Base-by-base conservation (phyloP, 2,888 invertebrate genomes). In the Corythucha ciliata region DNA sequence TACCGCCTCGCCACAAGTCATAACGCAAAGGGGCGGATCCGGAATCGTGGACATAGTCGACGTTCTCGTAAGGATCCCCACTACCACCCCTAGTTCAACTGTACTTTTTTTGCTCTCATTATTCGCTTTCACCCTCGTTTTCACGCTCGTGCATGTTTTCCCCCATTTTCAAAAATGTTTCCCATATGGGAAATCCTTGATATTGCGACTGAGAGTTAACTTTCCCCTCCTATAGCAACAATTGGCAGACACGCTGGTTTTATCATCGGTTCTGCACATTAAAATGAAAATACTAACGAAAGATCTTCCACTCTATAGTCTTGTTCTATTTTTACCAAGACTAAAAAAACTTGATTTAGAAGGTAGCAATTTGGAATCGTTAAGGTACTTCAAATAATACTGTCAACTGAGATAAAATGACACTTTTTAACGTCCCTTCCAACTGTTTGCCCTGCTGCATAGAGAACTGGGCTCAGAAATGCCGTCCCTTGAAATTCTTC, bases 271-370 rank as follows among this genome's bases (percentile, higher is more conserved):
- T 8, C 50, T 42, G 25, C 44, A 34, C 16, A 50, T 50, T 6
- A 42, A 50, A 34, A 14, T 50, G 20, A 50, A 50, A 44, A 33
- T 50, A 14, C 41, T 50, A 44, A 50, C 50, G 5, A 50, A 50
- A 21, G 50, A 50, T 25, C 25, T 50, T 7, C 50, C 50, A 5
- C 44, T 50, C 7, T 44, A 50, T 27, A 50, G 50, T 32, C 25
- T 50, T 4, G 20, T 42, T 25, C 25, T n/a, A 12, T 42, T 42
- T 29, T 21, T 50, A 14, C 34, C 39, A 5, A 44, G 50, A 5
- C 44, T 50, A 12, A 50, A 50, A 18, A 44, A 50, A 16, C 36
- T 50, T 3, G 50, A 50, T 34, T 34, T 50, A 29, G 50, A 50
- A 7, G 34, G 25, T 6, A 50, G 50, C 36, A 42, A 50, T 26